Evolutionary conservation across 2,797 vertebrate species (phyloP).

Genomic region (Erethizon dorsatum): DNA sequence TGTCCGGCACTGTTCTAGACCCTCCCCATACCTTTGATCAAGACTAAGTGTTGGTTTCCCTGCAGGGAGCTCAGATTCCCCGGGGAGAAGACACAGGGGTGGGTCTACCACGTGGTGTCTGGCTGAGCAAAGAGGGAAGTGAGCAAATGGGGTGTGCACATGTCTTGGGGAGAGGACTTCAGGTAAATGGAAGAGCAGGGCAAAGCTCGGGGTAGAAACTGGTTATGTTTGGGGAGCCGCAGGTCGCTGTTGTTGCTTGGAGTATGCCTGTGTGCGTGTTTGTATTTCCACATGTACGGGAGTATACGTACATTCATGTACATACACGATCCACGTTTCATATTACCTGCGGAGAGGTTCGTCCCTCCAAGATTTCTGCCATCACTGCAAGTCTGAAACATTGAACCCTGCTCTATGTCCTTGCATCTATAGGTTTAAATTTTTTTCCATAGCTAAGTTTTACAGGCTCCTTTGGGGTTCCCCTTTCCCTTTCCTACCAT

Average conservation of each 20-base stretch:
- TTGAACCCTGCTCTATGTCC: neutral
- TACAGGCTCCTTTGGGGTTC: neutral
- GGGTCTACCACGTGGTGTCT: accelerated
- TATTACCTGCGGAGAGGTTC: neutral
- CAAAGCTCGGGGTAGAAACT: neutral
- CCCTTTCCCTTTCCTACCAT: neutral
- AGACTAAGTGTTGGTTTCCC: neutral
- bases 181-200: neutral
- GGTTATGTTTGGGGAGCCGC: neutral
- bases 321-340: neutral
- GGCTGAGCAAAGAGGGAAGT: too few relatives aligned
- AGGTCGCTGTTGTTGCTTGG: too few relatives aligned
- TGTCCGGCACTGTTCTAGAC: neutral
- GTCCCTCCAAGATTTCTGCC: neutral
- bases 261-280: neutral
- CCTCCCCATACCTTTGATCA: neutral
- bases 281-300: too few relatives aligned
- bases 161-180: neutral
- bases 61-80: neutral
- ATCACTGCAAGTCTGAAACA: neutral
- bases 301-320: too few relatives aligned
- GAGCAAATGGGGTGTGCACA: accelerated
- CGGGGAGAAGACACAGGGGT: accelerated
- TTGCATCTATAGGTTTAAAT: neutral
- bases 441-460: neutral